phyloP scores from a whole-genome alignment of 2,888 invertebrate genomes.

The Thelaira solivaga region DNA sequence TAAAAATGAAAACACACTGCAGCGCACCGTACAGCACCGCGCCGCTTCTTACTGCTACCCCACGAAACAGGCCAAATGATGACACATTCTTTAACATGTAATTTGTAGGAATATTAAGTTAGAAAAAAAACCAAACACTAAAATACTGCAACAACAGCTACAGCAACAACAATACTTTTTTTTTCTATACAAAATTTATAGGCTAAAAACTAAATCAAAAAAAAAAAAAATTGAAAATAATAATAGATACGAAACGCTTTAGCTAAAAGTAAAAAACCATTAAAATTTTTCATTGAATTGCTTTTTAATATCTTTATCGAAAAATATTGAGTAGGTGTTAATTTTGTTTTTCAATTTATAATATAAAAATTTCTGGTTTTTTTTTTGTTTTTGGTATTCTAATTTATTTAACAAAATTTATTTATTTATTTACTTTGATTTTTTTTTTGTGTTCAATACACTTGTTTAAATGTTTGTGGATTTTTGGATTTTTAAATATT shows the following conservation, averaged over 20 bases:
- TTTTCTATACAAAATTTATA: slow-evolving; percentile 44
- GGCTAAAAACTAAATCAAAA: slow-evolving; percentile 24
- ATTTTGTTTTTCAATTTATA: slow-evolving; percentile 18
- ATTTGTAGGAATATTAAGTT: slow-evolving; percentile 48
- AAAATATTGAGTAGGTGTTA: slow-evolving; percentile 51
- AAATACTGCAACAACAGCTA: slow-evolving; percentile 17
- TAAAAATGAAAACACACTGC: slow-evolving; percentile 48
- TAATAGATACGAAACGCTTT: too few relatives aligned
- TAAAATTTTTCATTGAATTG: slow-evolving; percentile 57
- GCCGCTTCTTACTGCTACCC: too few relatives aligned
- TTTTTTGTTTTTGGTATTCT: slow-evolving; percentile 22
- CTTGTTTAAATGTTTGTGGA: background rate
- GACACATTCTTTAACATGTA: slow-evolving; percentile 59
- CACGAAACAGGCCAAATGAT: slow-evolving; percentile 51
- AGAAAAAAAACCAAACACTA: background rate
- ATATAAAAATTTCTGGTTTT: too few relatives aligned
- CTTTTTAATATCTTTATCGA: background rate
- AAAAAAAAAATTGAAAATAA: slow-evolving; percentile 9
- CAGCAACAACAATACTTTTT: background rate
- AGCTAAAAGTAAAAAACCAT: slow-evolving; percentile 48
- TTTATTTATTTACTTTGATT: slow-evolving; percentile 53
- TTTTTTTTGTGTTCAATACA: slow-evolving; percentile 49
- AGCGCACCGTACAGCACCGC: too few relatives aligned
- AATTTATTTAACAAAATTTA: slow-evolving; percentile 7
- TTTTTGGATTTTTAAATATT: too few relatives aligned